Conservation (phyloP, 2,888 invertebrate species). For the Dryobota labecula region DNA sequence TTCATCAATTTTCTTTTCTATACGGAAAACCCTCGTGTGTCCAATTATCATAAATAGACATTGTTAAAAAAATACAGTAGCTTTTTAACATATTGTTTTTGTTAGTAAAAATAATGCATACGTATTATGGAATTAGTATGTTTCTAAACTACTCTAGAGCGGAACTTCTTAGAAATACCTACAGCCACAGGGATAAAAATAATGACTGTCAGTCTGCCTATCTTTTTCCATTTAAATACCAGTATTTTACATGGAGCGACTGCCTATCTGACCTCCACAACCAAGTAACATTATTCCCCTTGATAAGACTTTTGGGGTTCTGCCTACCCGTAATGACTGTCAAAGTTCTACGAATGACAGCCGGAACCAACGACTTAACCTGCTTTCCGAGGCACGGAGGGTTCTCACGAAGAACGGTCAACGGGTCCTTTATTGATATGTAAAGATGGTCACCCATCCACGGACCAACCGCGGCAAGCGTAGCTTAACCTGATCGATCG, state of each 20-base stretch:
- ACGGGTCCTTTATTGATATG: too few species aligned
- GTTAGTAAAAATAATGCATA: neutral
- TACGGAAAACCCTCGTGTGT: neutral
- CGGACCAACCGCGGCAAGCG: too few species aligned
- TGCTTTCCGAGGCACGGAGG: too few species aligned
- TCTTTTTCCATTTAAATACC: too few species aligned
- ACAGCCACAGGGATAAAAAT: neutral
- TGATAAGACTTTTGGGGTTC: neutral
- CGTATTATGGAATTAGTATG: neutral
- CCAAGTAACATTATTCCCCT: neutral
- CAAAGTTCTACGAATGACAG: neutral
- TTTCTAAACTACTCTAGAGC: neutral
- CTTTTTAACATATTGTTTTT: neutral
- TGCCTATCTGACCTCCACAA: too few species aligned
- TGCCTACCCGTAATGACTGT: neutral
- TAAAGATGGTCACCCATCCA: too few species aligned
- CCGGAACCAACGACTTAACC: neutral
- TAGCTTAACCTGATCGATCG: too few species aligned
- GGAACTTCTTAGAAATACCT: neutral
- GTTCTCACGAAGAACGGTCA: too few species aligned
- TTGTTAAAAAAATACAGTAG: neutral
- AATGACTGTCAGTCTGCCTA: neutral
- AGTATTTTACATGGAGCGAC: too few species aligned
- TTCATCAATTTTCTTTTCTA: constrained; percentile 11
- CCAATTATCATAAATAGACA: neutral